These are phyloP conservation scores for Vimba vimba DNA, from an alignment of 2,113 vertebrate genomes.

Conservation along the genomic window DNA sequence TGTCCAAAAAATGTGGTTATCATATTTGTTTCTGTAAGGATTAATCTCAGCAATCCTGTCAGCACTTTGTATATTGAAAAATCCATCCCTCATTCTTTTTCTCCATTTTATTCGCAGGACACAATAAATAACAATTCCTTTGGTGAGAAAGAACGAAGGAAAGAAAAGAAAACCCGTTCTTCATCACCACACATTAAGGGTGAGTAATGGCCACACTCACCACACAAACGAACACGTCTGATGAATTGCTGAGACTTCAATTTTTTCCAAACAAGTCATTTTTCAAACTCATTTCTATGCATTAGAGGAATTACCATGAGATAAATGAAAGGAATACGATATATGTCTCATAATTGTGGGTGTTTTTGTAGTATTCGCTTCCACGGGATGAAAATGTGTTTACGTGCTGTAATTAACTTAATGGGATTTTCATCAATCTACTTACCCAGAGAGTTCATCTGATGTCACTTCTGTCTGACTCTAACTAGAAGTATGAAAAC, in stretches of 20 bases:
- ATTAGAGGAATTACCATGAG: background rate
- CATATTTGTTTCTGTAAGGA: background rate
- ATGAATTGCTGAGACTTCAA: slow-evolving; percentile 11
- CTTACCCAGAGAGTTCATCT: background rate
- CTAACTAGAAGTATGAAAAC: background rate
- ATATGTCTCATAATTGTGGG: background rate
- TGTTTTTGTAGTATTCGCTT: background rate
- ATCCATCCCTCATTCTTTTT: background rate
- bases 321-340: background rate
- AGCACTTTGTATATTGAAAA: background rate
- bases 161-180: slow-evolving; percentile 88
- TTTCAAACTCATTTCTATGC: background rate
- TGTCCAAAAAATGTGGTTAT: background rate
- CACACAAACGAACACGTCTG: background rate
- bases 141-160: slow-evolving; percentile 96
- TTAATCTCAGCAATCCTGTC: background rate
- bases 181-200: slow-evolving; percentile 94
- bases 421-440: slow-evolving; percentile 34
- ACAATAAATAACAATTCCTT: slow-evolving; percentile 98
- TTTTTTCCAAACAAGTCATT: background rate
- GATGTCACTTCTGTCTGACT: background rate
- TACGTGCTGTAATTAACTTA: slow-evolving; percentile 5
- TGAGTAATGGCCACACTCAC: slow-evolving; percentile 65
- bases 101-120: slow-evolving; percentile 78
- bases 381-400: slow-evolving; percentile 4